Conservation (phyloP, 2,797 vertebrate genomes). For the Gouania willdenowi region DNA sequence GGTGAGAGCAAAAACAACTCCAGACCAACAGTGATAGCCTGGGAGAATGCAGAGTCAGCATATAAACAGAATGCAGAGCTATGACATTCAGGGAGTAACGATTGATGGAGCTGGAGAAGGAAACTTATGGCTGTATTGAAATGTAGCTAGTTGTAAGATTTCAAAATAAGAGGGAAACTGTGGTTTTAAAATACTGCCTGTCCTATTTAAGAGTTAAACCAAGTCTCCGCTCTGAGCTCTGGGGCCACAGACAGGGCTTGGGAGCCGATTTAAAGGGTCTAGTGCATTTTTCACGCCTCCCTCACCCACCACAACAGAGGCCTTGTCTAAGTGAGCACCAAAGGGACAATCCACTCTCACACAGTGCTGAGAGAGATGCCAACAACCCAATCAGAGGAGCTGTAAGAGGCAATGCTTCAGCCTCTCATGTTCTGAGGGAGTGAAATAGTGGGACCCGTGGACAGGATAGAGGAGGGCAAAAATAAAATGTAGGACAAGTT, state of each 20-base stretch:
- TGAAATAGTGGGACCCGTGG: conserved; percentile 34
- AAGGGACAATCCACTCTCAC: conserved; percentile 61
- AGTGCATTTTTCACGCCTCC: conserved; percentile 68
- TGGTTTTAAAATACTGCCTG: background rate
- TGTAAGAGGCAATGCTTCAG: conserved; percentile 31
- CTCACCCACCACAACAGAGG: conserved; percentile 68
- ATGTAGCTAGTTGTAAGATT: background rate
- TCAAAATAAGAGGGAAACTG: background rate
- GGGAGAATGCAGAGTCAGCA: background rate
- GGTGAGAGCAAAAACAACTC: conserved; percentile 77
- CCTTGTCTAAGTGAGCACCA: conserved; percentile 65
- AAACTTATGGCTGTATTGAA: background rate
- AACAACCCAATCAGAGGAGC: conserved; percentile 63
- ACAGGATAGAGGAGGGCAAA: conserved; percentile 1
- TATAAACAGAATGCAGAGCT: background rate
- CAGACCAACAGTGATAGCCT: no score
- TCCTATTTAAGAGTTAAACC: conserved; percentile 7
- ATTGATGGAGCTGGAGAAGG: background rate
- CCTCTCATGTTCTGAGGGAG: conserved; percentile 36
- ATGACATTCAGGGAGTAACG: conserved; percentile 2
- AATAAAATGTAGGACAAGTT: no score
- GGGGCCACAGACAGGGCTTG: conserved; percentile 62
- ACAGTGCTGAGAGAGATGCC: conserved; percentile 60
- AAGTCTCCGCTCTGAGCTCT: conserved; percentile 30
- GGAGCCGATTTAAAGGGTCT: conserved; percentile 51